These are phyloP conservation scores for Horisme vitalbata DNA, from an alignment of 2,888 invertebrate genomes.

Conservation along the genomic window DNA sequence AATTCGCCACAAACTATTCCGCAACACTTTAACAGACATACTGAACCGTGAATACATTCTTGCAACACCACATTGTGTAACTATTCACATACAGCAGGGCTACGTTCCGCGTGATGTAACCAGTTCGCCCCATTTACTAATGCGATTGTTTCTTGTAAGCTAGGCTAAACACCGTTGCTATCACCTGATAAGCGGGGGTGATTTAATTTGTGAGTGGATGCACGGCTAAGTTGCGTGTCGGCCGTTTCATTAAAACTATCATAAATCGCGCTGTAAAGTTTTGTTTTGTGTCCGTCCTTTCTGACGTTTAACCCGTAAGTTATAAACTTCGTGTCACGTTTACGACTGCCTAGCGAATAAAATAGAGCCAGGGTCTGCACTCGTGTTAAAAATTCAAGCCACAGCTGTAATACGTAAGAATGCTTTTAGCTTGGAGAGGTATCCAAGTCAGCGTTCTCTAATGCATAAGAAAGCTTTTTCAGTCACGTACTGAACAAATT, in stretches of 20 bases:
- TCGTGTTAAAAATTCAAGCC: conserved; percentile 22
- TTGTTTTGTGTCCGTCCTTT: conserved; percentile 13
- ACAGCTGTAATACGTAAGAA: conserved; percentile 19
- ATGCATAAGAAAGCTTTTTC: conserved; percentile 9
- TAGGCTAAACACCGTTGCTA: conserved; percentile 37
- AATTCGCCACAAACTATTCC: conserved; percentile 20
- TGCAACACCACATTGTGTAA: neutral
- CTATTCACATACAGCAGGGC: neutral
- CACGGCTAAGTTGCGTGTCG: conserved; percentile 26
- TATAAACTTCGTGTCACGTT: conserved; percentile 15
- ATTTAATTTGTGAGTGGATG: conserved; percentile 38
- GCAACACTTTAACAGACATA: conserved; percentile 13
- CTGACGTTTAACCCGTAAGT: conserved; percentile 13
- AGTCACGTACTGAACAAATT: conserved; percentile 14
- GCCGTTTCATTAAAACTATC: conserved; percentile 23
- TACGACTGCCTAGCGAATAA: conserved; percentile 14
- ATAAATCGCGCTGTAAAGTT: conserved; percentile 24
- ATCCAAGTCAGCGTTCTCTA: conserved; percentile 6
- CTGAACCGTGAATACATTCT: neutral
- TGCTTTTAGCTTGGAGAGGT: conserved; percentile 16
- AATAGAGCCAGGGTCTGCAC: conserved; percentile 6
- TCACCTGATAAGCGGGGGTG: conserved; percentile 41
- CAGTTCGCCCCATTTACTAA: conserved; percentile 61
- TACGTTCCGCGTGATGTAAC: conserved; percentile 54
- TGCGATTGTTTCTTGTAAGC: conserved; percentile 57